Conservation (phyloP, 1,140 invertebrate genomes). For the Arctopsyche grandis region DNA sequence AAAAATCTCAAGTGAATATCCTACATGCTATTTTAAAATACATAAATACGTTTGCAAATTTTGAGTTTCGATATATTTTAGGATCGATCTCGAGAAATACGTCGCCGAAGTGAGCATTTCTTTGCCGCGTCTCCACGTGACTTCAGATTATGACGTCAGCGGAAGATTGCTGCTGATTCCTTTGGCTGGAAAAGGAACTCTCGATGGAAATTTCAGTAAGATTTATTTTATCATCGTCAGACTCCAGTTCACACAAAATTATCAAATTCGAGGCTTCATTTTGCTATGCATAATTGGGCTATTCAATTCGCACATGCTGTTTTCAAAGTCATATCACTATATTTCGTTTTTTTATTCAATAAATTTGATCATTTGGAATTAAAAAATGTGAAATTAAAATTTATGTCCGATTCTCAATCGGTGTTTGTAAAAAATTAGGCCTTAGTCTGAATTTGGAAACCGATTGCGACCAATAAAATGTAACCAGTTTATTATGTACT, state of each 20-base stretch:
- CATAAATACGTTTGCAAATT: background rate
- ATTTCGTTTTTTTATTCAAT: too few relatives aligned
- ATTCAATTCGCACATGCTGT: too few relatives aligned
- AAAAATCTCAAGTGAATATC: constrained; percentile 69
- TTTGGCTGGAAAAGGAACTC: constrained; percentile 72
- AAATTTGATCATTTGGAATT: too few relatives aligned
- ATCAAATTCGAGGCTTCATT: too few relatives aligned
- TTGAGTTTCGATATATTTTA: constrained; percentile 56
- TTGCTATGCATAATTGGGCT: too few relatives aligned
- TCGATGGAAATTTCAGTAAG: constrained; percentile 79
- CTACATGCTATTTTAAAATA: background rate
- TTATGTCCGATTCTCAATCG: too few relatives aligned
- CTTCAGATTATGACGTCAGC: constrained; percentile 74
- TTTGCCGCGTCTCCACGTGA: constrained; percentile 69
- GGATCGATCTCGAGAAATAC: constrained; percentile 71
- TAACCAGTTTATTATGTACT: too few relatives aligned
- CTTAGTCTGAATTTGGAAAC: too few relatives aligned
- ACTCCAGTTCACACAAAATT: background rate
- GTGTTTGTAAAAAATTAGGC: too few relatives aligned
- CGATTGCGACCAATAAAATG: too few relatives aligned
- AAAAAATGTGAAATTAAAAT: too few relatives aligned
- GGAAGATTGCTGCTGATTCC: constrained; percentile 74
- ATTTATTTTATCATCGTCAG: constrained; percentile 48
- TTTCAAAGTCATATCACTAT: too few relatives aligned
- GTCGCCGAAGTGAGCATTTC: constrained; percentile 67